Percentiles rank a stretch among this genome's conserved stretches.
Evolutionary conservation across 92 coral and sea anemone genomes (phyloP).

Genomic region (Siderastrea radians): DNA sequence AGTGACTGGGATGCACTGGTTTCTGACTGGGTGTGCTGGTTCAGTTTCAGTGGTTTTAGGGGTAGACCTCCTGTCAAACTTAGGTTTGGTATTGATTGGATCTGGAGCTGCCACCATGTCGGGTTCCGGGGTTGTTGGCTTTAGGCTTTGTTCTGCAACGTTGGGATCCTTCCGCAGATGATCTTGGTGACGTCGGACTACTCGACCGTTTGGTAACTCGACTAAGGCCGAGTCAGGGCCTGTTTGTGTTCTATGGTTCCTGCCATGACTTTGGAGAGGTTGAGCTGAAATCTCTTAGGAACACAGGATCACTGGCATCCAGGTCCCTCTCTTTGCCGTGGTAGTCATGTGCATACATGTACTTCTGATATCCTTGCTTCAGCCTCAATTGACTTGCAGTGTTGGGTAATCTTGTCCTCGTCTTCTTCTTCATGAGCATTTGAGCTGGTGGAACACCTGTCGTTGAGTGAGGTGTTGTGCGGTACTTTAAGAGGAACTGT

Average conservation of each 20-base stretch:
- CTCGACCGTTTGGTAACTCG: conserved; percentile 35
- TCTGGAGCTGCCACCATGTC: neutral
- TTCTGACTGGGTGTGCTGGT: conserved; percentile 19
- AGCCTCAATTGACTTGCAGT: conserved; percentile 8
- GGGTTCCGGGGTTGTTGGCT: conserved; percentile 5
- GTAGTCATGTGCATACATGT: conserved; percentile 26
- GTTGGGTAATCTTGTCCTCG: conserved; percentile 9
- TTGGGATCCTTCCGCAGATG: conserved; percentile 28
- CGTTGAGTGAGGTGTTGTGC: conserved; percentile 43
- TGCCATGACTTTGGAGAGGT: conserved; percentile 35
- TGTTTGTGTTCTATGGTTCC: conserved; percentile 29
- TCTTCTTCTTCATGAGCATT: conserved; percentile 26
- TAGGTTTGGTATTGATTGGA: neutral
- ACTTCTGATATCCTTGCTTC: conserved; percentile 36
- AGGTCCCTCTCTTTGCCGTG: conserved; percentile 47
- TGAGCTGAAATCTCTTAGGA: conserved; percentile 41
- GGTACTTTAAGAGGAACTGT: conserved; percentile 50
- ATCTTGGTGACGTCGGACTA: conserved; percentile 42
- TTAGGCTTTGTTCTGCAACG: conserved; percentile 2
- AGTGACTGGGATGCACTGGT: conserved; percentile 20
- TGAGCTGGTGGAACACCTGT: conserved; percentile 58
- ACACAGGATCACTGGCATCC: conserved; percentile 33
- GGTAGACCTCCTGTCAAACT: neutral
- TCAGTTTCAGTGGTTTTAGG: conserved; percentile 1
- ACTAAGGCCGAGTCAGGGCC: conserved; percentile 52